Percentiles rank a stretch among this genome's conserved stretches.
Conservation (phyloP, 2,888 invertebrate genomes). For the Lasius fuliginosus region DNA sequence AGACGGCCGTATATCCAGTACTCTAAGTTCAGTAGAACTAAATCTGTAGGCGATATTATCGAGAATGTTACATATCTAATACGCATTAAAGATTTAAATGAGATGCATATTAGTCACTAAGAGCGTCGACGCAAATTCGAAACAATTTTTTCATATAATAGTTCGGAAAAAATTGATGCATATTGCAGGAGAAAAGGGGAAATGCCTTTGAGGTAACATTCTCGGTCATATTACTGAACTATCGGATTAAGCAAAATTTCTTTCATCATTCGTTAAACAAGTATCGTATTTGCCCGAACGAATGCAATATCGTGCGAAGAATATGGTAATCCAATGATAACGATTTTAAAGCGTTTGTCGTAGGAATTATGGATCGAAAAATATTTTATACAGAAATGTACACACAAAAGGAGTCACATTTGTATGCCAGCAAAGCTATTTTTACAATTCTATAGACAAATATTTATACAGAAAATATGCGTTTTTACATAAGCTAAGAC, state of each 20-base stretch:
- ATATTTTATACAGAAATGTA: conserved; percentile 60
- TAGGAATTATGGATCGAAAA: not conserved
- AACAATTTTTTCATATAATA: conserved; percentile 1
- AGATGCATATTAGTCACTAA: not conserved
- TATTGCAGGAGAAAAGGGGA: not conserved
- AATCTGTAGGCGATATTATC: conserved; percentile 29
- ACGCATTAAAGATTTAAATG: conserved; percentile 9
- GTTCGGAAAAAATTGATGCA: not conserved
- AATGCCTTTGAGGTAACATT: conserved; percentile 12
- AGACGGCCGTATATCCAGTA: conserved; percentile 45
- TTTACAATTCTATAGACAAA: conserved; percentile 1
- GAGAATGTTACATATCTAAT: conserved; percentile 53
- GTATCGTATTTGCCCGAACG: conserved; percentile 24
- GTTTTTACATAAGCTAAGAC: conserved; percentile 11
- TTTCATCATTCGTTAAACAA: conserved; percentile 47
- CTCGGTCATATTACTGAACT: conserved; percentile 49
- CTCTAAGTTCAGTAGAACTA: conserved; percentile 52
- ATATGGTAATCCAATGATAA: conserved; percentile 62
- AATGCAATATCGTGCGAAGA: conserved; percentile 43
- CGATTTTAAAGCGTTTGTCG: not conserved
- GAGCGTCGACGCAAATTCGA: no score
- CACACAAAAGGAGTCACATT: not conserved
- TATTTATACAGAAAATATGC: not conserved
- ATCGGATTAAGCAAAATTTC: conserved; percentile 42
- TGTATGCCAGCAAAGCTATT: conserved; percentile 3